Conservation (phyloP, 1,140 invertebrate species). For the Leptinotarsa undecemlineata region DNA sequence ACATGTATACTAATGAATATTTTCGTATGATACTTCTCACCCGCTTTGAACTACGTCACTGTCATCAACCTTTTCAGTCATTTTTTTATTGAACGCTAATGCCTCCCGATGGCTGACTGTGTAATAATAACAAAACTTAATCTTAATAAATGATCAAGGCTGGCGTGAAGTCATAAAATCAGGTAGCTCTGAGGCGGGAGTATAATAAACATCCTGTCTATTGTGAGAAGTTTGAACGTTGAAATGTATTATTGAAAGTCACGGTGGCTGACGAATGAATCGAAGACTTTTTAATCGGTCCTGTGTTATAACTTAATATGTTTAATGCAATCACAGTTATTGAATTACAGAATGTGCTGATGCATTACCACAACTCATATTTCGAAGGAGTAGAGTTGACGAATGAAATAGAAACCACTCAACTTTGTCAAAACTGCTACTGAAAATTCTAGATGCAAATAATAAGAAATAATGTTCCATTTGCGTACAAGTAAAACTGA, state of each 20-base stretch:
- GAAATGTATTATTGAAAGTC: conserved; percentile 42
- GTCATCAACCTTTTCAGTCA: conserved; percentile 10
- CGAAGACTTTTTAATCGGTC: conserved; percentile 26
- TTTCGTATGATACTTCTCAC: background rate
- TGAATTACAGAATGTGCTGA: conserved; percentile 15
- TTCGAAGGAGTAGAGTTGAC: too few relatives aligned
- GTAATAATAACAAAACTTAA: conserved; percentile 45
- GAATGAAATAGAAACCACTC: too few relatives aligned
- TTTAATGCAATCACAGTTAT: conserved; percentile 19
- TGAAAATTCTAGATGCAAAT: too few relatives aligned
- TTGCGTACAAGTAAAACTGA: too few relatives aligned
- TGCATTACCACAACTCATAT: background rate
- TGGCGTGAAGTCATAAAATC: conserved; percentile 40
- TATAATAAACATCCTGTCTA: conserved; percentile 47
- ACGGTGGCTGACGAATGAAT: conserved; percentile 36
- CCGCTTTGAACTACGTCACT: background rate
- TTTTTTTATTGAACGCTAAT: conserved; percentile 40
- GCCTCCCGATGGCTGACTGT: conserved; percentile 35
- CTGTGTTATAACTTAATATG: conserved; percentile 19
- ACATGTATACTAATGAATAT: too few relatives aligned
- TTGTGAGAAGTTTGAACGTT: conserved; percentile 36
- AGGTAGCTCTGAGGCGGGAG: conserved; percentile 40
- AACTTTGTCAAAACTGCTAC: background rate
- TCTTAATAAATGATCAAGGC: conserved; percentile 46
- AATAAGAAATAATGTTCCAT: too few relatives aligned